Base-by-base conservation (phyloP, 2,113 vertebrate species). In the Notarius quadriscutis region DNA sequence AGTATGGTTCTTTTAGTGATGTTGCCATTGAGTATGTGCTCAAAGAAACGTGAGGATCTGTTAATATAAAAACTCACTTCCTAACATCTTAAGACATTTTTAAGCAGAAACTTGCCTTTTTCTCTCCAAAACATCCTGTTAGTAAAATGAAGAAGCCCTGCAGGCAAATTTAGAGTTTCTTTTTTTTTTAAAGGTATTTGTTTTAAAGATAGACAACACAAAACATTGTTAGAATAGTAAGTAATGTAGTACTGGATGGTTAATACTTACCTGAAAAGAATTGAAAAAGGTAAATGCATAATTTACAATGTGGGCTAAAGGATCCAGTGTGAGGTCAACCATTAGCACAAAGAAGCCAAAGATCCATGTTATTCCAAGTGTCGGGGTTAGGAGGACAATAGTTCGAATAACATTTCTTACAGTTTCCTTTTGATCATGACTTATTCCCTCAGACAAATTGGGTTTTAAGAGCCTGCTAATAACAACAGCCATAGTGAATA, bases 401-500 rank as follows among this genome's bases (percentile, higher is more conserved):
- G 95, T 79, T 75, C 94, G 95, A 18, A 96, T 7, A 55, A 95
- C 93, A 41, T 90, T 91, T 90, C 91, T 89, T 27, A 90, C 87
- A 0, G 92, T 91, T 4, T 91, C 84, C 74, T 90, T 94, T 9
- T 95, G 93, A 4, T 92, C 93, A 4, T 87, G 81, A 50, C 10
- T 62, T 0, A 14, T 74, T 4, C 83, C 75, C 20, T 0, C 85
- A 3, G 0, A 92, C 22, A 8, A 65, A 12, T 87, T 92, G 22
- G 95, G 96, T 75, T 95, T 93, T 63, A 96, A 2, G 74, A 99
- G 96, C 94, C 96, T 98, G 89, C 95, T 93, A 91, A 99, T 95
- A 17, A 99, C 97, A 84, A 99, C 93, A 0, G 94, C 15, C 0
- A 97, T 96, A 53, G 95, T 95, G 86, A 97, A 95, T 17, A 96